Conservation (phyloP, 2,113 vertebrate genomes). For the Myocastor coypus region DNA sequence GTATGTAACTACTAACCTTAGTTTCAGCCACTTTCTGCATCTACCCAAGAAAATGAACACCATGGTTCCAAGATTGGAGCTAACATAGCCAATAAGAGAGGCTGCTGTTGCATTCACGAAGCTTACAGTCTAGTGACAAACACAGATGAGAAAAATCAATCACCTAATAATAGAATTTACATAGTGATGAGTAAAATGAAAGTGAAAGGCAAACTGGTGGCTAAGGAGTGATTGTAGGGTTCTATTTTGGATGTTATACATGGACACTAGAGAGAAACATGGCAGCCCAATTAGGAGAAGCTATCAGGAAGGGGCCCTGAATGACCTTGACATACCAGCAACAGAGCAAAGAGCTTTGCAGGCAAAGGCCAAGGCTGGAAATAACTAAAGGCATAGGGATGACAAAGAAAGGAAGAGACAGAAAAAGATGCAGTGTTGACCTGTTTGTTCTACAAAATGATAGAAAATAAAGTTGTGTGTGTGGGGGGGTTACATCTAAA, state of each 20-base stretch:
- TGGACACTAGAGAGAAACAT: not conserved
- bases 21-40: not conserved
- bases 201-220: not conserved
- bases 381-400: not conserved
- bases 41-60: not conserved
- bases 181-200: constrained; percentile 21
- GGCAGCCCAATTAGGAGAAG: not conserved
- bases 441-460: not conserved
- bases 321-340: not conserved
- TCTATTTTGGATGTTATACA: not conserved
- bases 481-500: not conserved
- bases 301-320: not conserved
- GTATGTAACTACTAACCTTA: not conserved
- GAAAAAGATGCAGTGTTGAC: not conserved
- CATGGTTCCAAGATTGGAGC: not conserved
- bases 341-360: not conserved
- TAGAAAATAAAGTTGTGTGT: not conserved
- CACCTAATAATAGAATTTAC: constrained; percentile 9
- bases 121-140: constrained; percentile 19
- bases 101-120: not conserved
- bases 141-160: constrained; percentile 34
- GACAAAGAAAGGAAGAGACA: not conserved
- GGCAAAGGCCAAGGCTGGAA: not conserved
- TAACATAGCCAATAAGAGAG: not conserved
- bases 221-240: not conserved